These are phyloP conservation scores for Miltochrista miniata DNA, from an alignment of 2,888 invertebrate genomes.

Conservation along the genomic window DNA sequence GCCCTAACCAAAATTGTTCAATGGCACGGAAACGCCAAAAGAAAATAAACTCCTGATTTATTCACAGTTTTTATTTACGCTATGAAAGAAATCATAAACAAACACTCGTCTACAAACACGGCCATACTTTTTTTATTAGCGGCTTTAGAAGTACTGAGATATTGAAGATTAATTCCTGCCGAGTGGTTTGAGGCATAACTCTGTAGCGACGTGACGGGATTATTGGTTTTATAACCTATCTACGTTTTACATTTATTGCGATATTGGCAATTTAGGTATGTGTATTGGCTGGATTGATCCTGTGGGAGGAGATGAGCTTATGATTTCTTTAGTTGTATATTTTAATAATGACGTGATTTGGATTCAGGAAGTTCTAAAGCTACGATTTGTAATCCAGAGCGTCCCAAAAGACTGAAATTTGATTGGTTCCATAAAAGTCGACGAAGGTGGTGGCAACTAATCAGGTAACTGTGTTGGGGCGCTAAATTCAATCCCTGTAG, in stretches of 20 bases:
- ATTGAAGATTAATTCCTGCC: constrained; percentile 23
- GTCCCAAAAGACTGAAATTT: too few relatives aligned
- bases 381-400: too few relatives aligned
- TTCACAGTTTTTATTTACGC: constrained; percentile 30
- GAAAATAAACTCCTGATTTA: constrained; percentile 42
- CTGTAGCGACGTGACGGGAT: not conserved
- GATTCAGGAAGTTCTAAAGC: too few relatives aligned
- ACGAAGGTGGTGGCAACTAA: too few relatives aligned
- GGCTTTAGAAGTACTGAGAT: constrained; percentile 23
- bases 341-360: too few relatives aligned
- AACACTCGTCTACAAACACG: constrained; percentile 12
- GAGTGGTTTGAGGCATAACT: not conserved
- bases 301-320: too few relatives aligned
- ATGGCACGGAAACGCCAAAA: constrained; percentile 32
- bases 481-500: too few relatives aligned
- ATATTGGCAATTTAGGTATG: not conserved
- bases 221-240: constrained; percentile 1
- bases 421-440: too few relatives aligned
- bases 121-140: constrained; percentile 16
- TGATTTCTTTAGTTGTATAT: too few relatives aligned
- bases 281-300: not conserved
- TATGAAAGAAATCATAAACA: constrained; percentile 31
- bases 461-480: too few relatives aligned
- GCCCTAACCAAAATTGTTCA: constrained; percentile 32
- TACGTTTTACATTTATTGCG: not conserved